phyloP scores from a whole-genome alignment of 2,888 invertebrate genomes.

The Luffia ferchaultella region DNA sequence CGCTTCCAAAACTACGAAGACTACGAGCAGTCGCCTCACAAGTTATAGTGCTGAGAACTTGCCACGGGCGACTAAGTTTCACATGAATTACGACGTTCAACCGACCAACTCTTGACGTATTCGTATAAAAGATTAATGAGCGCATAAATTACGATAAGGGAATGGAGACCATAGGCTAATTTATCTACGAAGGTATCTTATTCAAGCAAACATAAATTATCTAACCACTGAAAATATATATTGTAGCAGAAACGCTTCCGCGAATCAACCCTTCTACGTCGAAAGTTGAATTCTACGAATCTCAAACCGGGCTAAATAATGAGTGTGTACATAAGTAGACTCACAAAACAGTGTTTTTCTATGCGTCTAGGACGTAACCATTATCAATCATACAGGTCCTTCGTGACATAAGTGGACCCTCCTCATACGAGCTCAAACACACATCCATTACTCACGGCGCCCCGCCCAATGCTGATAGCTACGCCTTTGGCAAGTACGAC shows the following conservation, averaged over 20 bases:
- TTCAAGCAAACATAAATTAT: too few species aligned
- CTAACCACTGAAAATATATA: too few species aligned
- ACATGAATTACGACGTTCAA: not conserved
- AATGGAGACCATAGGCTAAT: too few species aligned
- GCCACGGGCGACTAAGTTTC: not conserved
- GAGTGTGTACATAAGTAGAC: not conserved
- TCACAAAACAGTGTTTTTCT: not conserved
- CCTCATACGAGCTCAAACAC: constrained; percentile 54
- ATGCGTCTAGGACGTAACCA: constrained; percentile 21
- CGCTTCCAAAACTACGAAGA: constrained; percentile 7
- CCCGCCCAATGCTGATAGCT: constrained; percentile 37
- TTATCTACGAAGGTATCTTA: too few species aligned
- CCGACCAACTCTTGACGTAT: not conserved
- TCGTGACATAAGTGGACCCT: constrained; percentile 63
- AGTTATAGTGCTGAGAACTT: not conserved
- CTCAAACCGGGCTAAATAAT: not conserved
- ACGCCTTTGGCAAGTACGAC: not conserved
- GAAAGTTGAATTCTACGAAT: not conserved
- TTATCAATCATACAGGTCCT: constrained; percentile 60
- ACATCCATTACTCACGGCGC: constrained; percentile 60
- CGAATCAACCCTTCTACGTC: not conserved
- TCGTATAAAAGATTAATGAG: not conserved
- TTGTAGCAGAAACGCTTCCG: not conserved
- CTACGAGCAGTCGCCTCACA: not conserved
- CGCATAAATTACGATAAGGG: not conserved